These are phyloP conservation scores for Pseudorasbora parva DNA, from an alignment of 2,113 vertebrate species.

Conservation along the genomic window DNA sequence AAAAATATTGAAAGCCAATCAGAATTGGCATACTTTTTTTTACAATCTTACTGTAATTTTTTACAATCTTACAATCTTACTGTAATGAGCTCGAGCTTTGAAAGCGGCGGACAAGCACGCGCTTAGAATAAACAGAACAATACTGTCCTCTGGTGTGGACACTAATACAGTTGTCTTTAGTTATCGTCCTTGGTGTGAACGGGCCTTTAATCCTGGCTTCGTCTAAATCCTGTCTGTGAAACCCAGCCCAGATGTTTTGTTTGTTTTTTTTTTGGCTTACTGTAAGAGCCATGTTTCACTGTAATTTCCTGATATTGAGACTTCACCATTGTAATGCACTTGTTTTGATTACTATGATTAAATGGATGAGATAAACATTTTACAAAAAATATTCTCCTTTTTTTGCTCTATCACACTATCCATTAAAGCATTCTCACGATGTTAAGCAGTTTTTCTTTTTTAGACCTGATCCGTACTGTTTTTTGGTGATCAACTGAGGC, in stretches of 20 bases:
- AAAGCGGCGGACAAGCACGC: no score
- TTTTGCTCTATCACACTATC: background rate
- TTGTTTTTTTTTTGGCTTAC: background rate
- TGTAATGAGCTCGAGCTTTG: no score
- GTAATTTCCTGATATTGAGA: background rate
- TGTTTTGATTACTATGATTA: slow-evolving; percentile 32
- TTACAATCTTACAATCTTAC: no score
- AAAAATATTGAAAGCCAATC: no score
- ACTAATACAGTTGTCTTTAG: no score
- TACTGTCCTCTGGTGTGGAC: no score
- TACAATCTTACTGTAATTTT: no score
- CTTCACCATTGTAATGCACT: slow-evolving; percentile 5
- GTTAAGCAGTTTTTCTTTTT: background rate
- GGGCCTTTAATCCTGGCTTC: no score
- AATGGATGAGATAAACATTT: slow-evolving; percentile 20
- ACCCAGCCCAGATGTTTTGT: background rate
- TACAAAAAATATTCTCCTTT: background rate
- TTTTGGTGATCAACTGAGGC: background rate
- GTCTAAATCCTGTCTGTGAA: no score
- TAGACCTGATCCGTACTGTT: background rate
- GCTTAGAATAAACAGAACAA: no score
- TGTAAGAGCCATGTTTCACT: background rate
- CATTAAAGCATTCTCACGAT: background rate
- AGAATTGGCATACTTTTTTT: no score
- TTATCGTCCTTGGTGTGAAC: no score